Evolutionary conservation across 2,888 invertebrate genomes (phyloP).

Genomic region (Dolichopus griseipennis): DNA sequence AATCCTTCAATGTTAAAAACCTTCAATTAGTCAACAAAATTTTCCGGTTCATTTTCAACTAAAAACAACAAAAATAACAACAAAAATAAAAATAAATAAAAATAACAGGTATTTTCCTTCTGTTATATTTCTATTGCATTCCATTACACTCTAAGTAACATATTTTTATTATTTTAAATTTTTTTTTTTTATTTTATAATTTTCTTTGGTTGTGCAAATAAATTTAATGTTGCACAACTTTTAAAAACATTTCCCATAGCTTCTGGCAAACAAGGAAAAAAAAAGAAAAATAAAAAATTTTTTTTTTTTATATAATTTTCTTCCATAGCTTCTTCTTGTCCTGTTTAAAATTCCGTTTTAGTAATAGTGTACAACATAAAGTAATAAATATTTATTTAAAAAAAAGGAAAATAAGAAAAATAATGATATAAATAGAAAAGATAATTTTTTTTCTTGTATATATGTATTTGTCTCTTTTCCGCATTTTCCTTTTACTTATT

Average conservation of each 20-base stretch:
- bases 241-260: neutral
- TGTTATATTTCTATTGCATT: too few species aligned
- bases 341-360: neutral
- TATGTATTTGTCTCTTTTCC: neutral
- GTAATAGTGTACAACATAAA: neutral
- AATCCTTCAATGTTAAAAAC: too few species aligned
- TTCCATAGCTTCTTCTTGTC: neutral
- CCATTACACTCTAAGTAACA: neutral
- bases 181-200: too few species aligned
- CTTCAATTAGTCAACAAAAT: too few species aligned
- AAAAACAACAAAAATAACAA: too few species aligned
- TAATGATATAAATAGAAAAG: neutral
- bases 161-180: neutral
- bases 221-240: neutral
- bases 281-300: neutral
- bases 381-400: conserved; percentile 1
- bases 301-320: neutral
- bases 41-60: too few species aligned
- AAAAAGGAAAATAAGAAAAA: neutral
- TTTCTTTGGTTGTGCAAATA: neutral
- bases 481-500: neutral
- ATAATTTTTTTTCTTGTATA: neutral
- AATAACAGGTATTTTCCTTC: too few species aligned
- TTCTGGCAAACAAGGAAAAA: neutral
- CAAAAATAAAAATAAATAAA: too few species aligned